Evolutionary conservation across 2,888 invertebrate genomes (phyloP).

Genomic region (Pyralis farinalis): DNA sequence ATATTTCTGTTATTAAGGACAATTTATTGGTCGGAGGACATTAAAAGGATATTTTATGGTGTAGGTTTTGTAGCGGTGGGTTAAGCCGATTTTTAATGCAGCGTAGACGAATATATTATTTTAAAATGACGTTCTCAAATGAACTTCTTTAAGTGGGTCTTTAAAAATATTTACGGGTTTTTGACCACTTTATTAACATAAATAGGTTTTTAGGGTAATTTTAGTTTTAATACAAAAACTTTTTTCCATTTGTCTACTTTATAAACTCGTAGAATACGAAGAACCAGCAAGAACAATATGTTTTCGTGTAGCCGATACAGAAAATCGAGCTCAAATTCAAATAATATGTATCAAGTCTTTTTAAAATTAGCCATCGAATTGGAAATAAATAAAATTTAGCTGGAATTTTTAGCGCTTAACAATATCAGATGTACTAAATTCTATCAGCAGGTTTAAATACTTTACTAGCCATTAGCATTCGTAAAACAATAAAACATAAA

Average conservation of each 20-base stretch:
- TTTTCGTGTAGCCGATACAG: too few species aligned
- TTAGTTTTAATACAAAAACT: too few species aligned
- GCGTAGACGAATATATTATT: constrained; percentile 49
- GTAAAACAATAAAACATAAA: constrained; percentile 34
- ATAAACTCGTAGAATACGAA: too few species aligned
- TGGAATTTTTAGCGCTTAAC: not conserved
- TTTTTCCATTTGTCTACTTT: too few species aligned
- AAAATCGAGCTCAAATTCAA: too few species aligned
- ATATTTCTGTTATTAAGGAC: constrained; percentile 72
- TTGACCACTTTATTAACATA: not conserved
- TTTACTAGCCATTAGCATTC: constrained; percentile 18
- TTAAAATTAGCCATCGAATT: too few species aligned
- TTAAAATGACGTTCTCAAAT: constrained; percentile 5
- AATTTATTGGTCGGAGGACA: constrained; percentile 66
- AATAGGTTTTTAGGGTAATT: not conserved
- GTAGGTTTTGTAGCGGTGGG: constrained; percentile 56
- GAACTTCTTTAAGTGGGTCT: constrained; percentile 1
- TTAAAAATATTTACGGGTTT: not conserved
- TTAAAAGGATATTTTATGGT: constrained; percentile 71
- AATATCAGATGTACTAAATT: constrained; percentile 1
- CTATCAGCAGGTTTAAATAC: constrained; percentile 1
- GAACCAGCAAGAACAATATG: too few species aligned
- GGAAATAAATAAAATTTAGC: too few species aligned
- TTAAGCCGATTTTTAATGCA: constrained; percentile 44
- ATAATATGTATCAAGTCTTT: too few species aligned